Conservation (phyloP, 2,888 invertebrate genomes). For the Cinara cedri region DNA sequence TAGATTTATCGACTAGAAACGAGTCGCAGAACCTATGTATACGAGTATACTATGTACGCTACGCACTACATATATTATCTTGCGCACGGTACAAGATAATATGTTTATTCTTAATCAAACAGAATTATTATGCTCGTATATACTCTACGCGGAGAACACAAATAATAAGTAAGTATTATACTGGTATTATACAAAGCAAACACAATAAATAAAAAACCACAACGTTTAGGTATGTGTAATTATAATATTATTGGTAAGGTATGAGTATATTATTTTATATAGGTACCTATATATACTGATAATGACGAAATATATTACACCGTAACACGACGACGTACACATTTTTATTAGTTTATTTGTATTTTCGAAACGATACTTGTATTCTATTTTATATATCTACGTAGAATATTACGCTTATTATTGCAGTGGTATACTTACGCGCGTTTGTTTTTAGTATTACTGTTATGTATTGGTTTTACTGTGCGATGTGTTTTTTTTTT, state of each 20-base stretch:
- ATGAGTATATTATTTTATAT: neutral
- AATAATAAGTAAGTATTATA: too few species aligned
- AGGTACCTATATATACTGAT: neutral
- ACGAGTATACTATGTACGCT: too few species aligned
- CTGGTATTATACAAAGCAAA: neutral
- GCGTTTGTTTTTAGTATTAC: too few species aligned
- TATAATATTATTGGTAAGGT: neutral
- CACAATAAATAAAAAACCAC: conserved; percentile 33
- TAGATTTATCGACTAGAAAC: conserved; percentile 40
- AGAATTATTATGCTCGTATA: conserved; percentile 13
- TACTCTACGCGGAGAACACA: neutral
- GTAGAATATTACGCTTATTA: too few species aligned
- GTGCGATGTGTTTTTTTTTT: too few species aligned
- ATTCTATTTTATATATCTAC: too few species aligned
- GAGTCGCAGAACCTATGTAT: neutral
- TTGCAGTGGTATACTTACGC: too few species aligned
- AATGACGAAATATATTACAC: conserved; percentile 23
- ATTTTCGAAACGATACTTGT: too few species aligned
- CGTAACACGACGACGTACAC: neutral
- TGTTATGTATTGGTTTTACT: too few species aligned
- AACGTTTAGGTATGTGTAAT: conserved; percentile 11
- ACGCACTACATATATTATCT: neutral
- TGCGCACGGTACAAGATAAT: conserved; percentile 23
- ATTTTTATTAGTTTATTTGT: neutral
- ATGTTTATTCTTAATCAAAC: conserved; percentile 44